phyloP scores from a whole-genome alignment of 2,888 invertebrate species.

The Lasioglossum malachurum region DNA sequence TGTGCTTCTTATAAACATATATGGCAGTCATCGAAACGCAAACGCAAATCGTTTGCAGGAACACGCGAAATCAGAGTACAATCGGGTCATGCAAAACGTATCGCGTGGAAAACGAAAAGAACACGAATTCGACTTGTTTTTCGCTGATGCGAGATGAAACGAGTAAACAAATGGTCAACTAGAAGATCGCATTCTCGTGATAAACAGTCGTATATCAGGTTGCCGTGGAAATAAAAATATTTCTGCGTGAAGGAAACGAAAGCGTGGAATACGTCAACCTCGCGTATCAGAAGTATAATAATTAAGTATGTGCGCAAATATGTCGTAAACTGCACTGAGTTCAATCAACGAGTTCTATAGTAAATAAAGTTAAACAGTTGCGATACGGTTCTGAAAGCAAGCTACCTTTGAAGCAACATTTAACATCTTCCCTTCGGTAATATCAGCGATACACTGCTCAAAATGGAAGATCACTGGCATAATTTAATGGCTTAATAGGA shows the following conservation, averaged over 20 bases:
- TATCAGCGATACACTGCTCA: background rate
- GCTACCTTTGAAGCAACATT: background rate
- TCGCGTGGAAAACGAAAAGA: slow-evolving; percentile 17
- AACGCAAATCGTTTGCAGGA: slow-evolving; percentile 72
- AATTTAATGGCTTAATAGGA: slow-evolving; percentile 5
- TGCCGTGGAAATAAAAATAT: slow-evolving; percentile 20
- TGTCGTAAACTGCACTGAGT: slow-evolving; percentile 19
- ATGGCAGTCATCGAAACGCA: slow-evolving; percentile 81
- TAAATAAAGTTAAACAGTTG: background rate
- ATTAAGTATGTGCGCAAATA: slow-evolving; percentile 9
- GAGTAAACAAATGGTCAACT: background rate
- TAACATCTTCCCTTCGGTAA: background rate
- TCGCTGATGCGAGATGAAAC: background rate
- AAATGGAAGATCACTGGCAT: background rate
- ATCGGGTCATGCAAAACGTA: slow-evolving; percentile 7
- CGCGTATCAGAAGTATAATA: background rate
- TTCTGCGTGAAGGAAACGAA: background rate
- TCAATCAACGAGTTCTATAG: background rate
- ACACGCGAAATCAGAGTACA: slow-evolving; percentile 53
- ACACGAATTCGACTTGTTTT: slow-evolving; percentile 12
- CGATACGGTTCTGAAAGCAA: background rate
- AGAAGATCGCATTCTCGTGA: background rate
- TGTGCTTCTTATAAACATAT: slow-evolving; percentile 80
- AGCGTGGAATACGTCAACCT: background rate
- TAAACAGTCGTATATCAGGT: background rate